Evolutionary conservation across 2,888 invertebrate genomes (phyloP), one percentile per base, ranked within the genome.

Genomic region (Drosophila longiperda): DNA sequence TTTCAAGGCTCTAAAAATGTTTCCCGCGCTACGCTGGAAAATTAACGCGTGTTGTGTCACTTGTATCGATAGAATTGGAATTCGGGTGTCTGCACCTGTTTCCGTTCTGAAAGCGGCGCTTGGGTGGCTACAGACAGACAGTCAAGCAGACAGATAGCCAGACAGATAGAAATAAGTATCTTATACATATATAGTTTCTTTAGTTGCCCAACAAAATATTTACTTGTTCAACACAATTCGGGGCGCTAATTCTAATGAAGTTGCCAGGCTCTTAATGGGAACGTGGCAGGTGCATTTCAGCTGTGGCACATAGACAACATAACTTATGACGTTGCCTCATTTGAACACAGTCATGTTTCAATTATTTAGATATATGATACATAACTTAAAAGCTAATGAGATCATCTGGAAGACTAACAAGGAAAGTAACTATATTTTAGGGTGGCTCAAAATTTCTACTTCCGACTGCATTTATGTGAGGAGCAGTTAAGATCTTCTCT

Each of bases 191-290:
- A 26, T 15, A 42, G 26, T 60, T 36, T 60, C 52, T 26, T 55
- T 12, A 26, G 36, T 38, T 55, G 57, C 40, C 11, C 40, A 53
- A 66, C 63, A 72, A 68, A 82, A 85, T 84, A 87, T 84, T 87
- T 85, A 80, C 85, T 72, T 79, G 66, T 34, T 38, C 34, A 20
- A 20, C 45, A 45, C 53, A 52, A 23, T 60, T 48, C 36, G 33
- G 59, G 81, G 81, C 81, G 86, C 78, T 84, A 76, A 66, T 88
- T 88, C 84, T 73, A 79, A 86, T 83, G 86, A 83, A 84, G 80
- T 80, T 85, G 68, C 75, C 75, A 66, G 62, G 78, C 48, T 62
- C n/a, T 42, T 32, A 32, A 33, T 38, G 62, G 64, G 61, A 73
- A 38, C 64, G 86, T 84, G 83, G 88, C 88, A 84, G 83, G 83